Percentiles rank a stretch among this genome's conserved stretches.
Conservation (phyloP, 2,888 invertebrate species). For the Laspeyria flexula region DNA sequence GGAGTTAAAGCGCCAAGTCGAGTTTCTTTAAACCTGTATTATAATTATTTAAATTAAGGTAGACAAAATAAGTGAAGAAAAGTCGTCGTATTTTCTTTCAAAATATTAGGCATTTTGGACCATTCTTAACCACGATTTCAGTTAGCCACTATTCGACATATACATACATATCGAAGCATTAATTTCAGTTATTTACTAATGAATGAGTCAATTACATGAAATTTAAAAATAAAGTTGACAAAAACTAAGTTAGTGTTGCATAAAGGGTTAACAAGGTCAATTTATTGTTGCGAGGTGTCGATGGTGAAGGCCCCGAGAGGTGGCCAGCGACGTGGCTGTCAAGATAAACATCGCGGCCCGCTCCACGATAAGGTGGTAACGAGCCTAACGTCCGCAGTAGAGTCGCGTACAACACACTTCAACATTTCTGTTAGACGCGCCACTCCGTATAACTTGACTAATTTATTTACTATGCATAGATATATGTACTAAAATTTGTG, state of each 20-base stretch:
- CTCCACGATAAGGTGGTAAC: slow-evolving; percentile 73
- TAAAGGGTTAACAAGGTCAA: slow-evolving; percentile 70
- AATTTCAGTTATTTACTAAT: slow-evolving; percentile 2
- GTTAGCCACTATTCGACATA: too few species aligned
- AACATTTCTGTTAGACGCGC: slow-evolving; percentile 32
- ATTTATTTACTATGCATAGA: too few species aligned
- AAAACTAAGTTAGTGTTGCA: slow-evolving; percentile 49
- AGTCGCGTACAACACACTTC: slow-evolving; percentile 46
- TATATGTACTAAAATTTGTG: too few species aligned
- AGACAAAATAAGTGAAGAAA: too few species aligned
- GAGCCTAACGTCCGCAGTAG: slow-evolving; percentile 72
- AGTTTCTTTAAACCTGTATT: too few species aligned
- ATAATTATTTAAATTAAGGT: too few species aligned
- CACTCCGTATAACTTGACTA: neutral
- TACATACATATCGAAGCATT: too few species aligned
- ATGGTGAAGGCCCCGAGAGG: slow-evolving; percentile 68
- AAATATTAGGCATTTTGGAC: too few species aligned
- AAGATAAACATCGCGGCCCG: slow-evolving; percentile 72
- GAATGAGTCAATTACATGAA: slow-evolving; percentile 8
- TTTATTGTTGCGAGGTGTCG: slow-evolving; percentile 72
- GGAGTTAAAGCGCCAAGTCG: neutral
- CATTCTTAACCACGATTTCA: too few species aligned
- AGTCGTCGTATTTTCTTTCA: too few species aligned
- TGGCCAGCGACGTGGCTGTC: slow-evolving; percentile 75
- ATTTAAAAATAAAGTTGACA: slow-evolving; percentile 26